These are phyloP conservation scores for Halichoeres trimaculatus DNA, from an alignment of 2,113 vertebrate genomes.

Conservation along the genomic window DNA sequence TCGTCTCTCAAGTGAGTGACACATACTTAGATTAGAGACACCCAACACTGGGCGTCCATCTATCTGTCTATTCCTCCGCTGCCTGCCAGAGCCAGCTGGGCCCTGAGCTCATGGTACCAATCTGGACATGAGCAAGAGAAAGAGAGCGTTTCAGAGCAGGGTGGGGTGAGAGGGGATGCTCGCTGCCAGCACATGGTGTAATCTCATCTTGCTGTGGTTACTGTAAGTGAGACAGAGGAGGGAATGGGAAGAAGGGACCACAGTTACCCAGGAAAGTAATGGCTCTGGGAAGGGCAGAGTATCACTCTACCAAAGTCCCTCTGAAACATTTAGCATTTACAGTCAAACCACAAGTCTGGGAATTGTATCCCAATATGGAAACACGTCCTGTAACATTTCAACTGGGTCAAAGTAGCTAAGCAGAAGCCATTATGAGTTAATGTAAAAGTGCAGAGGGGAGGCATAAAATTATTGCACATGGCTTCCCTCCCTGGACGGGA, in stretches of 20 bases:
- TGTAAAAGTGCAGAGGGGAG: not conserved
- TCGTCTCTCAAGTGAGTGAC: constrained; percentile 65
- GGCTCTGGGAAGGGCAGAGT: constrained; percentile 65
- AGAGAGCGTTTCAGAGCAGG: constrained; percentile 26
- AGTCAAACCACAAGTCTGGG: constrained; percentile 57
- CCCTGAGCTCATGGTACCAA: constrained; percentile 72
- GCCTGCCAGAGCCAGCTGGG: constrained; percentile 63
- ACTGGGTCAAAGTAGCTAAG: constrained; percentile 4
- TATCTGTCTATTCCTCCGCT: constrained; percentile 22
- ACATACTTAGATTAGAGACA: constrained; percentile 70
- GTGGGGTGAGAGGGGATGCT: constrained; percentile 56
- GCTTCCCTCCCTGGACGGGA: not conserved
- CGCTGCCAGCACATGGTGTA: constrained; percentile 69
- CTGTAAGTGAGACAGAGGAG: constrained; percentile 71
- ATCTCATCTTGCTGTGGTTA: constrained; percentile 76
- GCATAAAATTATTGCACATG: not conserved
- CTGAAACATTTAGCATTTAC: constrained; percentile 57
- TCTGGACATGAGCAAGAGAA: constrained; percentile 23
- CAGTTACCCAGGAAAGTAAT: constrained; percentile 63
- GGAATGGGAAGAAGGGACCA: constrained; percentile 58
- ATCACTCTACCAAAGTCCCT: constrained; percentile 30
- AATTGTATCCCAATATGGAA: constrained; percentile 51
- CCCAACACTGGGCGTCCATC: constrained; percentile 63
- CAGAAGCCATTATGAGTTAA: not conserved
- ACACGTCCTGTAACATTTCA: constrained; percentile 35